Conservation (phyloP, 2,113 vertebrate species). For the Sprattus sprattus region DNA sequence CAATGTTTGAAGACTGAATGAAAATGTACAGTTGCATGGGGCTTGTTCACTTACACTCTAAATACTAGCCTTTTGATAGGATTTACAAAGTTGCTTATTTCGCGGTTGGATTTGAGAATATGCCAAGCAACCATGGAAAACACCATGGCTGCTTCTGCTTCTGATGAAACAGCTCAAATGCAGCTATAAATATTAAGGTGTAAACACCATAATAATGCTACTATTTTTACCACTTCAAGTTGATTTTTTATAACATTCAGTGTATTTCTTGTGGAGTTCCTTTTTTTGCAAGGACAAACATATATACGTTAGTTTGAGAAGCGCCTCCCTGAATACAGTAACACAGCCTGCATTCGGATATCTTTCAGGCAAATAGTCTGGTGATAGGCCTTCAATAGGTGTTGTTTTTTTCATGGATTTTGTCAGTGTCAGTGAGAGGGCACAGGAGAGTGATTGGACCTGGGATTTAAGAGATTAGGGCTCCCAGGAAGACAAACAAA, state of each 20-base stretch:
- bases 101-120: conserved; percentile 35
- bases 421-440: conserved; percentile 10
- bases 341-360: neutral
- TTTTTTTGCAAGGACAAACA: neutral
- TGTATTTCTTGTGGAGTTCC: neutral
- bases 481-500: conserved; percentile 34
- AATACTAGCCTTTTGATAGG: conserved; percentile 52
- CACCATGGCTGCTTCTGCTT: neutral
- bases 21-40: conserved; percentile 47
- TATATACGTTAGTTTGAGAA: neutral
- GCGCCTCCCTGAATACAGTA: neutral
- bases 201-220: neutral
- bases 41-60: conserved; percentile 49
- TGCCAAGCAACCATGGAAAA: neutral
- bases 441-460: conserved; percentile 33
- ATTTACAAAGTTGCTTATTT: conserved; percentile 64
- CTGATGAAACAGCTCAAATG: neutral
- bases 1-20: conserved; percentile 30
- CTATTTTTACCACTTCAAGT: neutral
- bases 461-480: conserved; percentile 43
- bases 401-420: conserved; percentile 20
- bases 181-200: neutral
- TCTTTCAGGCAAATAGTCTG: neutral
- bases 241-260: neutral
- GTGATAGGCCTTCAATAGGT: neutral